Conservation (phyloP, 2,888 invertebrate species). For the Drosophila melanocephala region DNA sequence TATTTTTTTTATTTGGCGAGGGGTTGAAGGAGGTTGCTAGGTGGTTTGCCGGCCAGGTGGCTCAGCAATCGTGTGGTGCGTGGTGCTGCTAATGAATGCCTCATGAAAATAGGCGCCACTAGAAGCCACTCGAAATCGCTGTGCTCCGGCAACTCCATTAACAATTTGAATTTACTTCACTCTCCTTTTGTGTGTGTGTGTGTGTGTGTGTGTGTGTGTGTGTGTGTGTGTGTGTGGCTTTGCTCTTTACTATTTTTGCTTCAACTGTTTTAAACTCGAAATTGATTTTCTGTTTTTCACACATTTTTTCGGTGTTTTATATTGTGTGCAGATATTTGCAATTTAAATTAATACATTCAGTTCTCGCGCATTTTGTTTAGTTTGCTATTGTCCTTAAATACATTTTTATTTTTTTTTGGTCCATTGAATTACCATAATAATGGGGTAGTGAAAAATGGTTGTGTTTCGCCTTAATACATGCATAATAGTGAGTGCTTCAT, state of each 20-base stretch:
- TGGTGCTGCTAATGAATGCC: constrained; percentile 48
- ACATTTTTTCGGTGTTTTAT: constrained; percentile 6
- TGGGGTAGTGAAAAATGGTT: background rate
- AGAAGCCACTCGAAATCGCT: constrained; percentile 49
- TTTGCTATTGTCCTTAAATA: constrained; percentile 9
- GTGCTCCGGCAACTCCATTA: constrained; percentile 44
- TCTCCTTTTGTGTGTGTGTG: background rate
- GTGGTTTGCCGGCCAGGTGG: background rate
- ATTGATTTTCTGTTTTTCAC: constrained; percentile 49
- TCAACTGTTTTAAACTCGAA: constrained; percentile 54
- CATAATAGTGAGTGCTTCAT: background rate
- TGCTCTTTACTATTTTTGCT: background rate
- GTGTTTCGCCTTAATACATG: background rate
- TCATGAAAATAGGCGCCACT: constrained; percentile 41
- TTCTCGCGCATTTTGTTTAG: constrained; percentile 19
- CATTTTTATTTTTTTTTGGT: constrained; percentile 2
- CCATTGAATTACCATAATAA: background rate
- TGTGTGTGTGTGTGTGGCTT: background rate
- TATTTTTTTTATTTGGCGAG: background rate
- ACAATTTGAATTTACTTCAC: constrained; percentile 46
- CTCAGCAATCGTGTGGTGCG: constrained; percentile 33
- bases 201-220: background rate
- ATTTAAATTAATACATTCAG: constrained; percentile 43
- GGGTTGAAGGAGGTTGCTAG: background rate
- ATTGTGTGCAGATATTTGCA: constrained; percentile 32